These are phyloP conservation scores for Nemoura dubitans DNA, from an alignment of 2,888 invertebrate species.

Conservation along the genomic window DNA sequence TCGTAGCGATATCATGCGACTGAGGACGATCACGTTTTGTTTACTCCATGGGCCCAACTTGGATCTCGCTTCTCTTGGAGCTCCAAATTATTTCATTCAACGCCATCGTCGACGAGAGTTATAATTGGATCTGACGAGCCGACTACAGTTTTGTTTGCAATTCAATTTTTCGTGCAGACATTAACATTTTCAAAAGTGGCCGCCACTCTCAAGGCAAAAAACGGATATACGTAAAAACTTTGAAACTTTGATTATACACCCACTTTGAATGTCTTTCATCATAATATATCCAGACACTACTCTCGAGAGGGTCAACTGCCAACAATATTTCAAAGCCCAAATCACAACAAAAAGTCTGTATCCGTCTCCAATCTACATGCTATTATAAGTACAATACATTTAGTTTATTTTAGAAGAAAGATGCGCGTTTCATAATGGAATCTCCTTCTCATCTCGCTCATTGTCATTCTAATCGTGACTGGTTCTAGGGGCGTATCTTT, in stretches of 20 bases:
- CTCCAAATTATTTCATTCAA: not conserved
- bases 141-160: not conserved
- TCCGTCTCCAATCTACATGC: not conserved
- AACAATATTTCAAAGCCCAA: not conserved
- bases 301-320: not conserved
- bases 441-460: not conserved
- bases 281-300: not conserved
- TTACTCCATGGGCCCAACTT: not conserved
- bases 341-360: not conserved
- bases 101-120: not conserved
- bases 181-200: not conserved
- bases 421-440: not conserved
- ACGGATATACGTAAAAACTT: not conserved
- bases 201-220: not conserved
- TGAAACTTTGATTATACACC: not conserved
- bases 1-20: not conserved
- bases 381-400: not conserved
- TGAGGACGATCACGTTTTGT: not conserved
- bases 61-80: not conserved
- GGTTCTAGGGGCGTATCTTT: not conserved
- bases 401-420: not conserved
- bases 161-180: not conserved
- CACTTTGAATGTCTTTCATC: not conserved
- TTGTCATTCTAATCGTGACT: not conserved
- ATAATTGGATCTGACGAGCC: not conserved